Conservation (phyloP, 2,113 vertebrate species). For the Piaya cayana region DNA sequence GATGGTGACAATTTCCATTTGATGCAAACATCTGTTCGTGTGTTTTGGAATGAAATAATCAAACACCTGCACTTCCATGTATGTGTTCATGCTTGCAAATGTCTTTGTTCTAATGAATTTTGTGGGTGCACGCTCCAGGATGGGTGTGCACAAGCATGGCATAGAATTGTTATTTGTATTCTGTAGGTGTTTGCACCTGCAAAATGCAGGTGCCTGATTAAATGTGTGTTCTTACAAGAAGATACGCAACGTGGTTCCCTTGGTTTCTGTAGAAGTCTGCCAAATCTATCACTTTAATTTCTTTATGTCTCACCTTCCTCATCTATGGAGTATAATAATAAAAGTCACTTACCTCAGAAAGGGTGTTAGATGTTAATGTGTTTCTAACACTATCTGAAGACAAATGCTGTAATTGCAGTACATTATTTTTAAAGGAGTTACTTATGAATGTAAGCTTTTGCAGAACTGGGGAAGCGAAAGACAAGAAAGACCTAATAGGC, state of each 20-base stretch:
- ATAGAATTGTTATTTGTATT: not conserved
- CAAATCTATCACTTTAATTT: not conserved
- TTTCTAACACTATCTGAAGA: not conserved
- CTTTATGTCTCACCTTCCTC: not conserved
- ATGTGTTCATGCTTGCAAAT: not conserved
- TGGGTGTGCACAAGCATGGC: not conserved
- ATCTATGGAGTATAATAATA: not conserved
- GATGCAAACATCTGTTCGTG: constrained; percentile 54
- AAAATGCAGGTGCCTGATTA: not conserved
- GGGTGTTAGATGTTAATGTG: not conserved
- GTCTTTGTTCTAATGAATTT: not conserved
- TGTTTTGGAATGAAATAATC: not conserved
- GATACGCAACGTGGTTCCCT: not conserved
- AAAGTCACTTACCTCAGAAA: not conserved
- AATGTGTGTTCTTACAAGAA: not conserved
- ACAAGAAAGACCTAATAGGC: not conserved
- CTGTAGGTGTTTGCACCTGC: constrained; percentile 34
- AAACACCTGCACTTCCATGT: constrained; percentile 16
- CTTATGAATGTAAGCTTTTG: not conserved
- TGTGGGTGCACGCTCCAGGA: not conserved
- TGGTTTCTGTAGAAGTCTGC: not conserved
- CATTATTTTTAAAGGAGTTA: not conserved
- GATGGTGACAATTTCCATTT: constrained; percentile 13
- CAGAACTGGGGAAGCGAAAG: not conserved
- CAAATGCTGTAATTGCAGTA: not conserved